Evolutionary conservation across 2,797 vertebrate genomes (phyloP), one percentile per base, ranked within the genome.

Genomic region (Sciurus carolinensis): DNA sequence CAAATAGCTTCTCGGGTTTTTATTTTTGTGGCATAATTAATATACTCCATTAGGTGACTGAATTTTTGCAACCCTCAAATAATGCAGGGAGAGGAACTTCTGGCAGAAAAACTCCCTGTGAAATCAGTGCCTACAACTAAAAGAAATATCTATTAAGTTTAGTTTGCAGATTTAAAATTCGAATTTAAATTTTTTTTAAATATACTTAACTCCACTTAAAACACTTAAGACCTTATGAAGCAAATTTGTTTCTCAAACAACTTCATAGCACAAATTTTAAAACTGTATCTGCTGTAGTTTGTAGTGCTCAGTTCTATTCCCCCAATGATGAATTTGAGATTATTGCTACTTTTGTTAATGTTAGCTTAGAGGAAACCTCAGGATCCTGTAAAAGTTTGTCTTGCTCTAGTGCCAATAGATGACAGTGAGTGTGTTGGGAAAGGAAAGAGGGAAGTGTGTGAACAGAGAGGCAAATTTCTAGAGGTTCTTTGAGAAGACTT

Each of bases 191-290:
- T 75, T 59, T 77, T 91, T 91, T 87, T 71, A 3, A 3, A 62
- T 26, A 84, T 17, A 83, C 10, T 94, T 81, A 73, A 69, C 10
- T 42, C 24, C 18, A 79, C 81, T 57, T 90, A 81, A 54, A 88
- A 66, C 47, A 95, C 33, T 73, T 91, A 93, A 94, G 91, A 95
- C 87, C 20, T 90, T 62, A 50, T 64, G n/a, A 94, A 95, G 69
- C 62, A 95, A 94, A 91, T 42, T n/a, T 17, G 66, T 92, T 97
- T 94, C 80, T 94, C 92, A 91, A 96, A 93, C 80, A 95, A 80
- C 57, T 95, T 94, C 33, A 73, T 57, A 96, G 62, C 42, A 89
- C 93, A 95, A 81, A 95, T 84, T 96, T 97, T 83, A 91, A 88
- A 96, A 67, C 64, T 54, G 10, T 83, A 33, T 92, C 81, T 96